These are phyloP conservation scores for Propsilocerus akamusi DNA, from an alignment of 1,140 invertebrate species.

Conservation along the genomic window DNA sequence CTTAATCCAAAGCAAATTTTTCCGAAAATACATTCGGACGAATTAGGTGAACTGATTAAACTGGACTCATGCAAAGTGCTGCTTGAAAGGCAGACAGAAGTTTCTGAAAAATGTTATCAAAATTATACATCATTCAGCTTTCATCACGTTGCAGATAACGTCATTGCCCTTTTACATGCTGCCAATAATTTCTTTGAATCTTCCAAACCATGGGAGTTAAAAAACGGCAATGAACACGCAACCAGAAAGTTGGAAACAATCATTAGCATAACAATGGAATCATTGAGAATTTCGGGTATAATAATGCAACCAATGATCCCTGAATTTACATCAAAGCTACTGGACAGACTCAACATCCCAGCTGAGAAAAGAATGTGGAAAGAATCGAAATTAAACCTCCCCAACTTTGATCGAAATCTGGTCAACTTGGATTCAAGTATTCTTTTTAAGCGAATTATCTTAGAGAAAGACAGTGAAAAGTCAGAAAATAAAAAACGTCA, in stretches of 20 bases:
- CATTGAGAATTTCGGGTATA: constrained; percentile 54
- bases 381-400: constrained; percentile 12
- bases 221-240: constrained; percentile 24
- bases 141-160: constrained; percentile 62
- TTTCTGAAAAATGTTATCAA: constrained; percentile 32
- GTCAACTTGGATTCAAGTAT: constrained; percentile 1
- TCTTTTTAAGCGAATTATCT: constrained; percentile 18
- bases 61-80: constrained; percentile 27
- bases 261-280: constrained; percentile 69
- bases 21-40: constrained; percentile 33
- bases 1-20: constrained; percentile 64
- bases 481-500: neutral
- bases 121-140: constrained; percentile 65
- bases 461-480: constrained; percentile 8
- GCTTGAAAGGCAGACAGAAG: constrained; percentile 4
- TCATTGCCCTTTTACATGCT: constrained; percentile 50
- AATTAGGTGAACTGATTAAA: constrained; percentile 24
- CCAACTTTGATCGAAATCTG: neutral
- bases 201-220: constrained; percentile 73
- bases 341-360: constrained; percentile 44
- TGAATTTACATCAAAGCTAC: constrained; percentile 36
- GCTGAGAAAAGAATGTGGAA: constrained; percentile 29
- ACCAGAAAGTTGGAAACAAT: constrained; percentile 42
- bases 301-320: constrained; percentile 76
- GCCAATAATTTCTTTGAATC: constrained; percentile 76